Evolutionary conservation across 1,140 invertebrate genomes (phyloP), one percentile per base, ranked within the genome.

Genomic region (Scaptomyza montana): DNA sequence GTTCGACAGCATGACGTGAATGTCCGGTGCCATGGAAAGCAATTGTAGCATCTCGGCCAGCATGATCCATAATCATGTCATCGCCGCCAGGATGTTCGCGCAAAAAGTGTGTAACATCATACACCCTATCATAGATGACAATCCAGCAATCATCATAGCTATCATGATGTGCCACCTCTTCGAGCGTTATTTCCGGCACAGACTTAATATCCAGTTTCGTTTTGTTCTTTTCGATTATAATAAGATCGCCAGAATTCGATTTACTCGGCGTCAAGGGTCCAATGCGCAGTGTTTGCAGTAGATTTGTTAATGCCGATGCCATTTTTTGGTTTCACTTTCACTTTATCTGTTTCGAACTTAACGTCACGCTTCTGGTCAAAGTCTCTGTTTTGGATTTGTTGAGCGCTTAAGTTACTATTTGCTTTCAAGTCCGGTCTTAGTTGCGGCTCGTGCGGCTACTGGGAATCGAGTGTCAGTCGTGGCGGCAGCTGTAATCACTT

Each of bases 1-100:
- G 92, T 33, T 93, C 93, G 3, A 94, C 92, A 0, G 95, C 95
- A 28, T 93, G 93, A 13, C 93, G 93, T 2, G 95, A 95, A 77
- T 98, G 97, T 0, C 97, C 97, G 0, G 95, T 95, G 16, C 96
- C 95, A 21, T 95, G 93, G 92, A 98, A 98, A 0, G 97, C 95
- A 0, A 96, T 92, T 2, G 96, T 98, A 0, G 96, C 97, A 91
- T 98, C 98, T 5, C 95, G 93, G 1, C 98, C 98, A 0, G 96
- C 97, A 87, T 97, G 94, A 79, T 98, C 97, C 70, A 97, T 80
- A 41, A 98, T 93, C 1, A 98, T 93, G 28, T 98, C 97, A 2
- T 94, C 93, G 3, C 97, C 97, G 30, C 97, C 97, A 0, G 97
- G 97, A 93, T 98, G 97, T 93, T 94, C 93, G 66, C 94, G 92